These are phyloP conservation scores for Gastracanthus pulcherrimus DNA, from an alignment of 2,888 invertebrate species.

Conservation along the genomic window DNA sequence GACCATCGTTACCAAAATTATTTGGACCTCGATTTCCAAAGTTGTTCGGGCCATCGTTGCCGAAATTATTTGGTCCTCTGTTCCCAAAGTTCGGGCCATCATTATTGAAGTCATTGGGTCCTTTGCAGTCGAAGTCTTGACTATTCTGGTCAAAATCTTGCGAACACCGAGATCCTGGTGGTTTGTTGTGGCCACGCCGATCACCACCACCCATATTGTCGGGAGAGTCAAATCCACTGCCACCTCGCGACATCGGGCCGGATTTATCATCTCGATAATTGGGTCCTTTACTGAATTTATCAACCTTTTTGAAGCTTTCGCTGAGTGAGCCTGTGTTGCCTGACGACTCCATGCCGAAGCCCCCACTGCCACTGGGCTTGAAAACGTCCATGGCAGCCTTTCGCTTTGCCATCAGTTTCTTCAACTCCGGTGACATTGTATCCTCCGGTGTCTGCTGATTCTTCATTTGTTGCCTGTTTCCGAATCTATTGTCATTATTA, in stretches of 20 bases:
- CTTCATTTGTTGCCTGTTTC: conserved; percentile 59
- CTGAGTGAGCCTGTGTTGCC: conserved; percentile 69
- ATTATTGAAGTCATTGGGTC: conserved; percentile 51
- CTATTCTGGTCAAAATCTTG: conserved; percentile 55
- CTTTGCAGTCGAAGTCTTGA: conserved; percentile 51
- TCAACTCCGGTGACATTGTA: conserved; percentile 71
- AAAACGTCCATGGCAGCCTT: conserved; percentile 71
- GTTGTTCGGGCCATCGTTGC: conserved; percentile 5
- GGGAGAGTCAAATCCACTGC: conserved; percentile 20
- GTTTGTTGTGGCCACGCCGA: conserved; percentile 38
- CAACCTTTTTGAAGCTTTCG: conserved; percentile 73
- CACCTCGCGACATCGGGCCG: not conserved
- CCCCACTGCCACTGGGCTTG: conserved; percentile 69
- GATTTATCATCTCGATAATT: too few relatives aligned
- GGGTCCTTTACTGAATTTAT: conserved; percentile 29
- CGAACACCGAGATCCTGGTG: conserved; percentile 55
- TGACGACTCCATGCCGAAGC: conserved; percentile 66
- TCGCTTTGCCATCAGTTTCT: conserved; percentile 74
- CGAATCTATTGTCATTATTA: conserved; percentile 53
- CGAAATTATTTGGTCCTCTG: conserved; percentile 21
- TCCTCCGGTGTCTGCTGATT: conserved; percentile 57
- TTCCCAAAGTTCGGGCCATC: conserved; percentile 22
- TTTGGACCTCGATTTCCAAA: conserved; percentile 28
- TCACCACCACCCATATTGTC: conserved; percentile 47
- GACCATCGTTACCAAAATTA: conserved; percentile 52